Base-by-base conservation (phyloP, 1,140 invertebrate species). In the Yoshiicerus persimilis region DNA sequence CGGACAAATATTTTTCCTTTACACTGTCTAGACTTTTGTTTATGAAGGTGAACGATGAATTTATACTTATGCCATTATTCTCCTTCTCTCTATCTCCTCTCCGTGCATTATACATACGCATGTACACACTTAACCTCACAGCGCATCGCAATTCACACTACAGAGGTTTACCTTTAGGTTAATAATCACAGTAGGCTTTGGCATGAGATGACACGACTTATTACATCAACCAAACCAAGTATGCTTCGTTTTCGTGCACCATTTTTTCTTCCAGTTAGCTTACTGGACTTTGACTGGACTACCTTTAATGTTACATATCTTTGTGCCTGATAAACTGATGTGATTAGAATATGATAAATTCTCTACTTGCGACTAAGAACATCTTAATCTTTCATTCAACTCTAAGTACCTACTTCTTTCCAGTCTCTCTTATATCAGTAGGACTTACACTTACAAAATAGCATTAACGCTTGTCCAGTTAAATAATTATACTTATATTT, bases 1-100 rank as follows among this genome's bases (percentile, higher is more conserved):
- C 75, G 75, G 75, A 80, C 75, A 80, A 80, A 80, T 80, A 80
- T 80, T 80, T 80, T 34, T 80, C 75, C 75, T n/a, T 80, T 80
- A 20, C 30, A 20, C 75, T 36, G 75, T 80, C 75, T 80, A 80
- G 75, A 80, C 75, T 80, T 23, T 36, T 36, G 30, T 80, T 80
- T 34, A 80, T 32, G 75, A 10, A 38, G 2, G 75, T 80, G 75
- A 34, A 38, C 30, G 75, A 38, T 80, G 75, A 80, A 80, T 80
- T 80, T 80, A 80, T 80, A 80, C 32, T 25, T 77, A 32, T 20
- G n/a, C 75, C 75, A 80, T 38, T 70, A 70, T 11, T 30, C n/a
- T 70, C 20, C 6, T 34, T 30, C 11, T 16, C 1, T 70, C 20
- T 47, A 47, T 20, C 20, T 47, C 41, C 2, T 20, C 41, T 41